Evolutionary conservation across 2,888 invertebrate genomes (phyloP).

Genomic region (Euzetes globulus): DNA sequence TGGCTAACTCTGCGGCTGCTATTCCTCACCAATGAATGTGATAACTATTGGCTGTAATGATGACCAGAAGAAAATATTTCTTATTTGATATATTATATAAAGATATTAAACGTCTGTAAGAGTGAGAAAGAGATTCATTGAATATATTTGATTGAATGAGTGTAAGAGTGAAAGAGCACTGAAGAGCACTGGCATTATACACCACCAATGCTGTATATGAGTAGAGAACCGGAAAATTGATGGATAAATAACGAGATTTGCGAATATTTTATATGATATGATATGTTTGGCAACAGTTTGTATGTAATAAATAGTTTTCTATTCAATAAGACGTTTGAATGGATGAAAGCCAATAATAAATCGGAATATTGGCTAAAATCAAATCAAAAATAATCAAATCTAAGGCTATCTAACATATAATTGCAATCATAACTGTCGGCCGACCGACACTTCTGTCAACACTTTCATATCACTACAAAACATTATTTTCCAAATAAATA

Average conservation of each 20-base stretch:
- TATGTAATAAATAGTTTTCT: slow-evolving; percentile 8
- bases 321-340: not conserved
- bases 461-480: no score
- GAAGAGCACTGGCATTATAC: not conserved
- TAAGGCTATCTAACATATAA: no score
- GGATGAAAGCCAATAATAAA: not conserved
- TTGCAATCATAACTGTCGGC: no score
- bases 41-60: no score
- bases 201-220: not conserved
- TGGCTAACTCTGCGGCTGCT: not conserved
- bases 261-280: not conserved
- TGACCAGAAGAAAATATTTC: not conserved
- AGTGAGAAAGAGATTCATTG: not conserved
- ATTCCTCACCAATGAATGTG: not conserved
- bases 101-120: slow-evolving; percentile 19
- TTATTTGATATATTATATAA: slow-evolving; percentile 5
- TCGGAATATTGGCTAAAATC: no score
- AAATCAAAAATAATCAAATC: no score
- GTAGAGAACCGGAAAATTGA: not conserved
- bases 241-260: slow-evolving; percentile 21
- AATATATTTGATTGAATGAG: not conserved
- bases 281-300: slow-evolving; percentile 13
- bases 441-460: no score
- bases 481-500: no score
- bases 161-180: not conserved